Percentiles rank a stretch among this genome's conserved stretches.
These are phyloP conservation scores for Xestia ashworthii DNA, from an alignment of 2,888 invertebrate species.

Conservation along the genomic window DNA sequence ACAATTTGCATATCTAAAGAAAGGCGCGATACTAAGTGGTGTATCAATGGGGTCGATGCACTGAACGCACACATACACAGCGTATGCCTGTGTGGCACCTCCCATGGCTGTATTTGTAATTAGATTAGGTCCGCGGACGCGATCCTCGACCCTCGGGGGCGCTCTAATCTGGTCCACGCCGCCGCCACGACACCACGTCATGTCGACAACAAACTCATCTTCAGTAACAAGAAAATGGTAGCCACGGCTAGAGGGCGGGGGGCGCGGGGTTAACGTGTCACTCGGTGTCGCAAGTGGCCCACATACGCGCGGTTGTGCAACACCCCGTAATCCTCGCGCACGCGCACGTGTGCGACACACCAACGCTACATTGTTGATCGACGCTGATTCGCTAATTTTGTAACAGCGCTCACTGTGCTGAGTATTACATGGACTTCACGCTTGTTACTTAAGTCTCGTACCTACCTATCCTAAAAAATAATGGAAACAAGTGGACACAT, in stretches of 20 bases:
- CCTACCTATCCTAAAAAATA: neutral
- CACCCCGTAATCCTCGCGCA: constrained; percentile 24
- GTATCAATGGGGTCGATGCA: constrained; percentile 83
- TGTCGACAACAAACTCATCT: neutral
- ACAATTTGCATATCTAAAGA: constrained; percentile 88
- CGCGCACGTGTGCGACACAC: neutral
- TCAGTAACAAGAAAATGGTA: neutral
- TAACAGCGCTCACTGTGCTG: neutral
- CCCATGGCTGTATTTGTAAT: constrained; percentile 52
- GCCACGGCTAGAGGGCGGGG: neutral
- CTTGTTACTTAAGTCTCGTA: neutral
- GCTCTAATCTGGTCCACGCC: neutral
- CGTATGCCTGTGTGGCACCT: constrained; percentile 37
- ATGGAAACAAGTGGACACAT: neutral
- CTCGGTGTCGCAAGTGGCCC: constrained; percentile 35
- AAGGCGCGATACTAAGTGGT: constrained; percentile 77
- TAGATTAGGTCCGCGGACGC: constrained; percentile 46
- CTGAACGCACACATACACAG: constrained; percentile 63
- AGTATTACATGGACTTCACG: neutral
- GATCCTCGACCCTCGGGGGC: neutral
- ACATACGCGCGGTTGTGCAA: constrained; percentile 54
- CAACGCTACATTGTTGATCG: neutral
- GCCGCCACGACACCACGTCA: neutral
- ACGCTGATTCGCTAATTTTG: neutral
- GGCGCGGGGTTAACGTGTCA: neutral